Evolutionary conservation across 2,797 vertebrate genomes (phyloP), one percentile per base, ranked within the genome.

Genomic region (Chiroxiphia lanceolata): DNA sequence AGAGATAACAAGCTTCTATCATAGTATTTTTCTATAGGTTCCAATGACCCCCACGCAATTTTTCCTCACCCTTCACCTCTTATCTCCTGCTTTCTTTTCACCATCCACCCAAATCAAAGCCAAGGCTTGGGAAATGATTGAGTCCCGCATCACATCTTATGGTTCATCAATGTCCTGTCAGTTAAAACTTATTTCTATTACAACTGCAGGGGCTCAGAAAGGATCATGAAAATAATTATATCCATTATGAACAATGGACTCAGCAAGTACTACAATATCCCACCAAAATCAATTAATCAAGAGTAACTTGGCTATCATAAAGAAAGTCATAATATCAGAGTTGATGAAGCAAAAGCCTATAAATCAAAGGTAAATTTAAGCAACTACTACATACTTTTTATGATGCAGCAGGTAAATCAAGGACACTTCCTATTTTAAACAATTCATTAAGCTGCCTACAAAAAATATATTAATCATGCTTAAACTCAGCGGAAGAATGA

Each of bases 391-490:
- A 14, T 33, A 60, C 19, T 72, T 84, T 65, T 79, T 83, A n/a
- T 31, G 23, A 91, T 81, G 65, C n/a, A 31, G 57, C 40, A 89
- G 80, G 81, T 90, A 93, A 94, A 72, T 47, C 67, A 83, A 96
- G 78, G 65, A 93, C n/a, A 45, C 6, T 94, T 94, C 77, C 51
- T 91, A 79, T 48, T 93, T 90, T 74, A 95, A 89, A 78, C 40
- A 89, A 92, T 77, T 94, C 53, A 94, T 87, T 72, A 68, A 84
- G 72, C 33, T 89, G 44, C 67, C 72, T 48, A 84, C 34, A 85
- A 78, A 78, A 93, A 96, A 60, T 14, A 42, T 64, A 95, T 91
- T 93, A 90, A 93, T 89, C 91, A 86, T 67, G 83, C 50, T 89
- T 83, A 91, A 80, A 22, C 45, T 91, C 63, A 93, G 51, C 26